Evolutionary conservation across 1,140 invertebrate species (phyloP).

Genomic region (Teleogryllus occipitalis): DNA sequence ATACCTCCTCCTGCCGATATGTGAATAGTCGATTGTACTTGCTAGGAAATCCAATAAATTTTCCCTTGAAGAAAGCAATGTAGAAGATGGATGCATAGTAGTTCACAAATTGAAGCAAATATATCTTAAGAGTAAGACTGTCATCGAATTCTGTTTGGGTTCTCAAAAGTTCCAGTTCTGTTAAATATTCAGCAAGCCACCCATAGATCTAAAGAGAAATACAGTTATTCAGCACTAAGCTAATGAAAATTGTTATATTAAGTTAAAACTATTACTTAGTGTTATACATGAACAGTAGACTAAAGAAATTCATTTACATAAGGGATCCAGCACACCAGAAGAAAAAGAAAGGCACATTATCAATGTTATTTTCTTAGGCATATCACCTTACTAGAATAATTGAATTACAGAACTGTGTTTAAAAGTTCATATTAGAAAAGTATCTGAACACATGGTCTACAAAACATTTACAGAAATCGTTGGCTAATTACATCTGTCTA

Average conservation of each 20-base stretch:
- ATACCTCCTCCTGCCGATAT: conserved; percentile 76
- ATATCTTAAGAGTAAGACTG: conserved; percentile 58
- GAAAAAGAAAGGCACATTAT: too few species aligned
- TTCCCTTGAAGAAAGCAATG: conserved; percentile 60
- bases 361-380: too few species aligned
- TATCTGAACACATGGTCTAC: too few species aligned
- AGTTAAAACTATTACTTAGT: not conserved
- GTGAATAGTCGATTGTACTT: conserved; percentile 50
- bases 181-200: conserved; percentile 48
- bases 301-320: not conserved
- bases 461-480: too few species aligned
- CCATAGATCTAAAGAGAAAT: conserved; percentile 40
- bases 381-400: too few species aligned
- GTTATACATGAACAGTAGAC: not conserved
- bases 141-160: conserved; percentile 64
- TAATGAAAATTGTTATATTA: not conserved
- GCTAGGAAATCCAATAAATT: conserved; percentile 37
- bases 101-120: conserved; percentile 62
- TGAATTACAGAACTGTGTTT: too few species aligned
- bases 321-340: too few species aligned
- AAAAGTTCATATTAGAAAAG: too few species aligned
- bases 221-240: not conserved
- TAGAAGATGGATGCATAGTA: conserved; percentile 64
- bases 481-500: too few species aligned
- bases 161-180: conserved; percentile 54